Conservation (phyloP, 2,888 invertebrate species). For the Malthinus seriepunctatus region DNA sequence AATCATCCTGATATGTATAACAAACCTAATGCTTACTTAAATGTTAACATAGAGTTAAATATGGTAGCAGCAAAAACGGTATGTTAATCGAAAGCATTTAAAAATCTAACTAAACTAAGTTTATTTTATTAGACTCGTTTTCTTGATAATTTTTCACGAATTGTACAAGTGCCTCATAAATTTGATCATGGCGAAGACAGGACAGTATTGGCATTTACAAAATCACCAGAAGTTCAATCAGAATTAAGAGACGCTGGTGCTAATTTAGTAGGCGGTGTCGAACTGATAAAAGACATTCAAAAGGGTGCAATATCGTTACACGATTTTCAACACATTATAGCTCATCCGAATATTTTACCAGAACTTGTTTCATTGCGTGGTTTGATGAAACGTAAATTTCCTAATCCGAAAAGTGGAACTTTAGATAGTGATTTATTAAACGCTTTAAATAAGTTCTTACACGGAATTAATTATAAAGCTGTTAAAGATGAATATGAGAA, state of each 20-base stretch:
- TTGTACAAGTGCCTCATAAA: slow-evolving; percentile 68
- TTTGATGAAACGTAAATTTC: slow-evolving; percentile 76
- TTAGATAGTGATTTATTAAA: slow-evolving; percentile 65
- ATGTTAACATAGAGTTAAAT: slow-evolving; percentile 76
- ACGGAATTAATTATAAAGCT: slow-evolving; percentile 72
- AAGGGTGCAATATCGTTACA: slow-evolving; percentile 67
- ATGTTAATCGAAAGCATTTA: slow-evolving; percentile 11
- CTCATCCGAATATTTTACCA: slow-evolving; percentile 78
- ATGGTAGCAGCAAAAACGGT: slow-evolving; percentile 75
- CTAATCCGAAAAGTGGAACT: slow-evolving; percentile 68
- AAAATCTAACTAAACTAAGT: not conserved
- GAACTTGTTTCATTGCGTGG: slow-evolving; percentile 78
- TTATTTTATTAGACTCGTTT: slow-evolving; percentile 61
- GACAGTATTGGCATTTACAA: slow-evolving; percentile 74
- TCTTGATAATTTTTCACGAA: slow-evolving; percentile 69
- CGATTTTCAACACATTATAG: slow-evolving; percentile 75
- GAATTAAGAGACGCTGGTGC: slow-evolving; percentile 74
- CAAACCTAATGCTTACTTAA: slow-evolving; percentile 70
- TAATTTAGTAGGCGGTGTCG: slow-evolving; percentile 69
- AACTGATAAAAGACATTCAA: slow-evolving; percentile 77
- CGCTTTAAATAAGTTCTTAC: slow-evolving; percentile 66
- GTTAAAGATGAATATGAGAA: slow-evolving; percentile 69
- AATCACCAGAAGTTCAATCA: slow-evolving; percentile 63
- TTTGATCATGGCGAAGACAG: slow-evolving; percentile 73
- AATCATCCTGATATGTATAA: slow-evolving; percentile 85